Conservation (phyloP, 2,888 invertebrate species). For the Mayetiola destructor region DNA sequence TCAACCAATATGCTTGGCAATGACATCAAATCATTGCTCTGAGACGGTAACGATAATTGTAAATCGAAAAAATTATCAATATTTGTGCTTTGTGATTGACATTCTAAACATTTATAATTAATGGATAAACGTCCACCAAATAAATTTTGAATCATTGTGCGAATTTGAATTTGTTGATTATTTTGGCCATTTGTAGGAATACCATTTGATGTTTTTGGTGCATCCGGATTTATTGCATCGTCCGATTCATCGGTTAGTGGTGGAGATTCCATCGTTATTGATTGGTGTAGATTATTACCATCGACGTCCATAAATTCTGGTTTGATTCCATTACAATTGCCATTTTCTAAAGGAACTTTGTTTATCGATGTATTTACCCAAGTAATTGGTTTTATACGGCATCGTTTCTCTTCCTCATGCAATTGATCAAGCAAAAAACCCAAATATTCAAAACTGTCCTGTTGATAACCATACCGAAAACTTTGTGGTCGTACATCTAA, state of each 20-base stretch:
- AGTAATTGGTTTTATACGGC: background rate
- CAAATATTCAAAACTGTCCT: constrained; percentile 78
- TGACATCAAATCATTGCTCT: constrained; percentile 18
- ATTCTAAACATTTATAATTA: constrained; percentile 57
- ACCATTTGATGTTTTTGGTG: background rate
- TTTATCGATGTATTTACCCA: background rate
- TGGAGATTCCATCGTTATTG: background rate
- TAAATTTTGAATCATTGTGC: constrained; percentile 42
- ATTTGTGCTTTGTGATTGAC: constrained; percentile 54
- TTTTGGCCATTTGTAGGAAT: too few species aligned
- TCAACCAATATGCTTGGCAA: background rate
- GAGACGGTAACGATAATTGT: constrained; percentile 59
- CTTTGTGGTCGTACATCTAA: constrained; percentile 57
- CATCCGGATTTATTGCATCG: background rate
- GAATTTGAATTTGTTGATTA: background rate
- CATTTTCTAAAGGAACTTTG: background rate
- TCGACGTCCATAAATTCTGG: constrained; percentile 13
- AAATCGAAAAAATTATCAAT: constrained; percentile 69
- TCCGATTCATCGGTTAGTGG: background rate
- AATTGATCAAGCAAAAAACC: constrained; percentile 45
- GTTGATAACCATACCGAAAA: constrained; percentile 63
- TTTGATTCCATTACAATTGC: background rate
- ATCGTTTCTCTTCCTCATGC: constrained; percentile 51
- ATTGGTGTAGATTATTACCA: background rate
- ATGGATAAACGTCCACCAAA: constrained; percentile 66